Evolutionary conservation across 2,888 invertebrate species (phyloP).

Genomic region (Mamestra brassicae): DNA sequence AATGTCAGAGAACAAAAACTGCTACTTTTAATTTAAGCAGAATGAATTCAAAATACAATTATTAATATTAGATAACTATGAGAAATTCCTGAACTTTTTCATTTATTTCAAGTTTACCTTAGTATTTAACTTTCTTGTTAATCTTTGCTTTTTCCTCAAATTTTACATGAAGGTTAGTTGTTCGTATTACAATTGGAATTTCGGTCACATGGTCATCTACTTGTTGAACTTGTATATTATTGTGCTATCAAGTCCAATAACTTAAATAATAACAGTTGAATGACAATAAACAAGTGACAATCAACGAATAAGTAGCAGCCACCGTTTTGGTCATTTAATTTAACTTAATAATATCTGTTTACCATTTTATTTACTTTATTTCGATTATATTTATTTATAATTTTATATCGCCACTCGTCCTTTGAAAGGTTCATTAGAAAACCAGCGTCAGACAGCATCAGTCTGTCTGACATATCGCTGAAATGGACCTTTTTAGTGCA

Average conservation of each 20-base stretch:
- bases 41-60: not conserved
- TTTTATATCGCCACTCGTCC: no score
- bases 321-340: no score
- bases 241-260: not conserved
- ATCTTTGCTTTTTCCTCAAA: not conserved
- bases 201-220: constrained; percentile 8
- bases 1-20: no score
- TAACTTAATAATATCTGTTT: no score
- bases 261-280: constrained; percentile 2
- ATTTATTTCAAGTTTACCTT: constrained; percentile 9
- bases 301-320: not conserved
- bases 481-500: no score
- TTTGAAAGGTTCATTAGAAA: no score
- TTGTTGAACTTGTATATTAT: constrained; percentile 17
- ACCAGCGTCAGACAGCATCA: no score
- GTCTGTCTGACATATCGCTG: no score
- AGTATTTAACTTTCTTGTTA: not conserved
- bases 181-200: constrained; percentile 10
- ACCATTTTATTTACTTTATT: no score
- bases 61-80: not conserved
- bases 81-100: not conserved
- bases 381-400: no score
- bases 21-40: not conserved
- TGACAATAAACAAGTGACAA: constrained; percentile 3
- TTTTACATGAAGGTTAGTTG: constrained; percentile 16